Evolutionary conservation across 2,888 invertebrate species (phyloP), one percentile per base, ranked within the genome.

Genomic region (Eledona agricola): DNA sequence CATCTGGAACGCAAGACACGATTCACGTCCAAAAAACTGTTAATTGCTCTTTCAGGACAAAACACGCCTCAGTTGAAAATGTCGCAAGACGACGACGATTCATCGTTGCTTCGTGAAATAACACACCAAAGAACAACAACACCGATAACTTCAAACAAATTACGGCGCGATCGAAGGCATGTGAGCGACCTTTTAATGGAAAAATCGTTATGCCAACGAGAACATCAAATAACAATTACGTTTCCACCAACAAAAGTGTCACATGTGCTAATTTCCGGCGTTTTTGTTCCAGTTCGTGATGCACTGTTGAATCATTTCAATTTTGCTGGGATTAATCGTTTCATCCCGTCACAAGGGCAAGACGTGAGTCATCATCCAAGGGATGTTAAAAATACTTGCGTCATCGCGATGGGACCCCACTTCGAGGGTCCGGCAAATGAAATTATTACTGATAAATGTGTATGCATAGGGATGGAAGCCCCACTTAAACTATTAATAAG

Each of bases 331-430:
- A 55, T 47, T 55, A 47, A 57, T 57, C 45, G 50, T 42, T 46
- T 53, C 49, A 57, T 53, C 52, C 43, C 19, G 13, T 2, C 16
- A 42, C 49, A 50, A 50, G 53, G 53, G 56, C 53, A 12, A 9
- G 19, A 28, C 10, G 28, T 57, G 57, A 57, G 28, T 57, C 57
- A 57, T 46, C 50, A 32, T 9, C 26, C 11, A 35, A 31, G 51
- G 57, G 57, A n/a, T 45, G 51, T 37, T n/a, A 43, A 37, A 42
- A 49, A 46, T 47, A 32, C 38, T 45, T 52, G 31, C 51, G 56
- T 52, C 57, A 53, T 57, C 57, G n/a, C n/a, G n/a, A n/a, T n/a
- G n/a, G n/a, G n/a, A n/a, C n/a, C n/a, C n/a, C n/a, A n/a, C n/a
- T n/a, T n/a, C n/a, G n/a, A n/a, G n/a, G n/a, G n/a, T n/a, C n/a